These are phyloP conservation scores for Tautogolabrus adspersus DNA, from an alignment of 2,113 vertebrate genomes.

Conservation along the genomic window DNA sequence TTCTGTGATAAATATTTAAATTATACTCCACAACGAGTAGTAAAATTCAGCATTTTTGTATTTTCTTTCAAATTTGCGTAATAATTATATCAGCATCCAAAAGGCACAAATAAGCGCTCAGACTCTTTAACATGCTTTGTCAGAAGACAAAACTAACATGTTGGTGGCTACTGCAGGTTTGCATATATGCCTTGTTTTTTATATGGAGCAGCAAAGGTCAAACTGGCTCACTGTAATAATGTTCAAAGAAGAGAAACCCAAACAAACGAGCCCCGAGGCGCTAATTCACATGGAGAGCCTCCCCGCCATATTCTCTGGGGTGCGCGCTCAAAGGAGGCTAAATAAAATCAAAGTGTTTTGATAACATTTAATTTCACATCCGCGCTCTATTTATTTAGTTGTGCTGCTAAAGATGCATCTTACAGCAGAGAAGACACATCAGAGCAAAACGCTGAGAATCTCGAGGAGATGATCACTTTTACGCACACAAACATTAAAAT, in stretches of 20 bases:
- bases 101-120: not conserved
- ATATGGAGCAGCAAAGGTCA: conserved; percentile 84
- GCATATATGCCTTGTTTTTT: conserved; percentile 8
- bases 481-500: not conserved
- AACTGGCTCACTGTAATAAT: conserved; percentile 84
- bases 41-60: not conserved
- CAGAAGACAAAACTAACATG: not conserved
- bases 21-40: not conserved
- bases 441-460: not conserved
- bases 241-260: conserved; percentile 87
- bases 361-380: conserved; percentile 75
- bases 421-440: not conserved
- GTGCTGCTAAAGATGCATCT: not conserved
- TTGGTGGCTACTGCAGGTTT: conserved; percentile 5
- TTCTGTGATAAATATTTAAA: not conserved
- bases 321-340: conserved; percentile 65
- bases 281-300: conserved; percentile 60
- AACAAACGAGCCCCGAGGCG: conserved; percentile 86
- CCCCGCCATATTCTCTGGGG: conserved; percentile 68
- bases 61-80: not conserved
- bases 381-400: conserved; percentile 36
- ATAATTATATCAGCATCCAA: not conserved
- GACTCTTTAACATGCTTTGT: not conserved
- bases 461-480: not conserved
- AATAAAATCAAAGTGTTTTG: conserved; percentile 73